Evolutionary conservation across 2,797 vertebrate species (phyloP), one percentile per base, ranked within the genome.

Genomic region (Karalla daura): DNA sequence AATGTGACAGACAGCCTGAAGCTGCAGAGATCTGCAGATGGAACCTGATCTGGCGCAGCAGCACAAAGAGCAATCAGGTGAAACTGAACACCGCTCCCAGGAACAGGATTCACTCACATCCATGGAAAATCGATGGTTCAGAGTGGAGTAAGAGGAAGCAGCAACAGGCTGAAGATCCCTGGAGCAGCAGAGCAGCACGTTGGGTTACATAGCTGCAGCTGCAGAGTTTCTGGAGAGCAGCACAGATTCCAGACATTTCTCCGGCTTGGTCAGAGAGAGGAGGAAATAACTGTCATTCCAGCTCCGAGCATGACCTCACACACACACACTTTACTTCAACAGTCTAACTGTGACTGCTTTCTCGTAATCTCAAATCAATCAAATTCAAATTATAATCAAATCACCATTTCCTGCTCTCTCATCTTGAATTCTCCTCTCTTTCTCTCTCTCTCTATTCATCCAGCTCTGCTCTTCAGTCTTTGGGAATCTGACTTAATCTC

Each of bases 221-320:
- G 64, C 24, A 17, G 13, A 74, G 46, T 46, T 74, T 79, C 32
- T 47, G 43, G 28, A 74, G 32, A 47, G 51, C n/a, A 69, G 25
- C 55, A 52, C 36, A 60, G 72, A 86, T 85, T 82, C 78, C 78
- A 63, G 60, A 50, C 67, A 76, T 83, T 78, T 72, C 74, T 77
- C 33, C 18, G 0, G 37, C 78, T 85, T 18, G 59, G 78, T 84
- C 74, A 52, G 63, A 72, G 68, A 4, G 69, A 85, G 63, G 84
- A 90, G 88, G 88, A 91, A 89, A 90, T 91, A 87, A 71, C 75
- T 88, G 18, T 89, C 86, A 91, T 92, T 89, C 90, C 89, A 87
- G 63, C 59, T 59, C 66, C 67, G 59, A 55, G 84, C 60, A 30
- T 89, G 90, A 91, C 86, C 88, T 89, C 51, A 25, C 70, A 55